Evolutionary conservation across 2,888 invertebrate species (phyloP).

Genomic region (Eubasilissa splendida): DNA sequence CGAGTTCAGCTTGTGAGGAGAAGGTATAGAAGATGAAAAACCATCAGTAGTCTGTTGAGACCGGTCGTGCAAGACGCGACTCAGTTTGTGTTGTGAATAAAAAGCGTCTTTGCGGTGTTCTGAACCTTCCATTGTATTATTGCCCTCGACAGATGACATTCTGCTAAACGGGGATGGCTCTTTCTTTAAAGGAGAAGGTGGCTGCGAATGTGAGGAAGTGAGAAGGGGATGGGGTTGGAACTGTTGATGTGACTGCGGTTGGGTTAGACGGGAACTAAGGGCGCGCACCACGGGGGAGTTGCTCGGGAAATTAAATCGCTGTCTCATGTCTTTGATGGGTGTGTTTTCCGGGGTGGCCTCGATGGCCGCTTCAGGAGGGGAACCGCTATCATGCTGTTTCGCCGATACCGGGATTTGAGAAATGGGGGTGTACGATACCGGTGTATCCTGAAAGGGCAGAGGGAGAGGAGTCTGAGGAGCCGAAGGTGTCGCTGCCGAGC

Average conservation of each 20-base stretch:
- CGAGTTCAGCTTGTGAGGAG: constrained; percentile 48
- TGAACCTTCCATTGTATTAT: constrained; percentile 60
- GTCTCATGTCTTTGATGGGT: constrained; percentile 75
- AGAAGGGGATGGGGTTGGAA: constrained; percentile 67
- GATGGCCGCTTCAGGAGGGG: constrained; percentile 89
- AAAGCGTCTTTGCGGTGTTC: constrained; percentile 61
- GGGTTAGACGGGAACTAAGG: constrained; percentile 68
- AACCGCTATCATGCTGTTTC: constrained; percentile 73
- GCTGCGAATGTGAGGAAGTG: constrained; percentile 74
- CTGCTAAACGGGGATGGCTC: constrained; percentile 74
- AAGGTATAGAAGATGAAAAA: constrained; percentile 58
- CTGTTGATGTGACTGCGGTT: constrained; percentile 63
- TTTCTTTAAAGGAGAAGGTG: constrained; percentile 80
- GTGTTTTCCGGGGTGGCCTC: constrained; percentile 93
- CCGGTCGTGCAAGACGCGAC: constrained; percentile 71
- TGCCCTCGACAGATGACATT: constrained; percentile 59
- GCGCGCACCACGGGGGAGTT: constrained; percentile 80
- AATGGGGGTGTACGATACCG: constrained; percentile 50
- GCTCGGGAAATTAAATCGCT: constrained; percentile 70
- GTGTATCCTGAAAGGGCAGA: constrained; percentile 55
- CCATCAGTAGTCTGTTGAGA: constrained; percentile 62
- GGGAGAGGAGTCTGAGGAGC: constrained; percentile 71
- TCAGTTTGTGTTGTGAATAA: constrained; percentile 63
- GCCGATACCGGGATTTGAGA: constrained; percentile 48
- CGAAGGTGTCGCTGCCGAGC: constrained; percentile 64